These are phyloP conservation scores for Pelochelys cantorii DNA, from an alignment of 2,797 vertebrate genomes.

Conservation along the genomic window DNA sequence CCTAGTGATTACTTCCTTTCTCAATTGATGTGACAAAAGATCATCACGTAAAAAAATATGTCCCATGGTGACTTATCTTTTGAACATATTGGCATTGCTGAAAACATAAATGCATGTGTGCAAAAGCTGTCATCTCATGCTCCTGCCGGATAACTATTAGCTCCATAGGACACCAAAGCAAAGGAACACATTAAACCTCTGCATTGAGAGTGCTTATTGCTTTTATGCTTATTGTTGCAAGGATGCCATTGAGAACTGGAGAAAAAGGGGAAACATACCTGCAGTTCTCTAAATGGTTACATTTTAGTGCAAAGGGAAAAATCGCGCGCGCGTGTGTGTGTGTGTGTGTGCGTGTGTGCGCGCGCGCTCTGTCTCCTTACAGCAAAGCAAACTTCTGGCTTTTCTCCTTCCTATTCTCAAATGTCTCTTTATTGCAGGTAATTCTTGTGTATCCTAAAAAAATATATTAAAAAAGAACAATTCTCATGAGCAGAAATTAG, in stretches of 20 bases:
- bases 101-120: conserved; percentile 75
- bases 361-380: not conserved
- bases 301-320: conserved; percentile 50
- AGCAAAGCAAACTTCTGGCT: not conserved
- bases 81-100: conserved; percentile 67
- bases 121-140: conserved; percentile 73
- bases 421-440: not conserved
- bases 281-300: conserved; percentile 43
- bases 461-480: not conserved
- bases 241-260: conserved; percentile 61
- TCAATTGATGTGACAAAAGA: conserved; percentile 80
- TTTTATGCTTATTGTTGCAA: conserved; percentile 63
- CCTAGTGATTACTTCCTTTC: conserved; percentile 83
- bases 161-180: conserved; percentile 69
- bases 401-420: not conserved
- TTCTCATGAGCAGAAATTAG: not conserved
- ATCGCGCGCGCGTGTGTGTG: not conserved
- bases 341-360: too few species aligned
- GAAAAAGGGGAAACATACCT: conserved; percentile 57
- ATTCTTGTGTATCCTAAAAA: not conserved
- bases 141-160: conserved; percentile 74
- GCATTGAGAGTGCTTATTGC: conserved; percentile 69
- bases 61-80: conserved; percentile 68
- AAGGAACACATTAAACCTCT: conserved; percentile 66
- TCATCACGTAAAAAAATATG: conserved; percentile 35